phyloP scores from a whole-genome alignment of 2,113 vertebrate genomes.

The Antigone vipio region DNA sequence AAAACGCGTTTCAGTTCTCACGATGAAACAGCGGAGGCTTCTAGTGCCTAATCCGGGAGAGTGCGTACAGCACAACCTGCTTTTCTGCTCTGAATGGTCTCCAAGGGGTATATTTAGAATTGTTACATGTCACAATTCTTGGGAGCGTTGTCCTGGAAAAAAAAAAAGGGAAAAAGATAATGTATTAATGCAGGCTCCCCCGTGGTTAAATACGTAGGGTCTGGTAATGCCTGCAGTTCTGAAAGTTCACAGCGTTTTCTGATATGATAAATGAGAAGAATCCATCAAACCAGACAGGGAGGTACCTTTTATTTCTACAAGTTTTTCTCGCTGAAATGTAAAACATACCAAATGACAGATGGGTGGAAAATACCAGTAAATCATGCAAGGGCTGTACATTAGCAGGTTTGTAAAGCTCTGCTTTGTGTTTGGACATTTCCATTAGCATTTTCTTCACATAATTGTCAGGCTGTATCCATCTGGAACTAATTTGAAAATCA shows the following conservation, averaged over 20 bases:
- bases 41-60: not conserved
- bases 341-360: not conserved
- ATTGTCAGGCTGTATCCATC: not conserved
- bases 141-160: not conserved
- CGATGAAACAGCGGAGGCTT: not conserved
- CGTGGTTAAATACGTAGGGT: not conserved
- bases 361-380: not conserved
- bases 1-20: not conserved
- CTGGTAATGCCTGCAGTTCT: not conserved
- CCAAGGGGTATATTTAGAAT: not conserved
- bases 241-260: not conserved
- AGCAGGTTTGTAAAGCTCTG: not conserved
- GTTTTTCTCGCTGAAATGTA: not conserved
- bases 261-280: not conserved
- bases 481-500: constrained; percentile 45
- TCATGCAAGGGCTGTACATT: not conserved
- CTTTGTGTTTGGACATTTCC: not conserved
- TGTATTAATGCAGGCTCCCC: not conserved
- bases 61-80: not conserved
- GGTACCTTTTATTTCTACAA: not conserved
- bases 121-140: not conserved
- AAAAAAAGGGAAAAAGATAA: rapidly evolving
- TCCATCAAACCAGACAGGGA: not conserved
- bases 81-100: not conserved
- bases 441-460: not conserved